Base-by-base conservation (phyloP, 2,888 invertebrate genomes). In the Pyrrhosoma nymphula region DNA sequence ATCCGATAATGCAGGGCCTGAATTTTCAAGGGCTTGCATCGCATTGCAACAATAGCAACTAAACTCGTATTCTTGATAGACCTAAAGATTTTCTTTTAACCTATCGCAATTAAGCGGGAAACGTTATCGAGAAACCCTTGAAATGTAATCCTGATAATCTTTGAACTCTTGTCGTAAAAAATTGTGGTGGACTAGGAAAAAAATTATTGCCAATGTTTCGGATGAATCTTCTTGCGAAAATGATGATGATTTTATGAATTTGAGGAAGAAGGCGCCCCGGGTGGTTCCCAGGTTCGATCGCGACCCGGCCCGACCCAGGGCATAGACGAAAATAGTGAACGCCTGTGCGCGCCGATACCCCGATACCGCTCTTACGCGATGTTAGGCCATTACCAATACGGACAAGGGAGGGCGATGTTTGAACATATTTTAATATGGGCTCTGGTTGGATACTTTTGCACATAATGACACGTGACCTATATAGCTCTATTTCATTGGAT, bases 381-480 rank as follows among this genome's bases (percentile, higher is more conserved):
- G 93, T 47, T 93, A 26, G 47, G 69, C 69, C 69, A 93, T 93
- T 69, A 93, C 93, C 93, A 69, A 93, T 75, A 47, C 69, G 69
- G n/a, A 69, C n/a, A 47, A 35, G 26, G 55, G 55, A 63, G 95
- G 91, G 91, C 56, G 91, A 30, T 91, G 63, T 95, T 95, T 88
- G 95, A 95, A 88, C 95, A 82, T 90, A 95, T 95, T 95, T 95
- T 95, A 90, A 95, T 90, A 69, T n/a, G 35, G 55, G 56, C 90
- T n/a, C 56, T 60, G 90, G 75, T 95, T 95, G 95, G 95, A 82
- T 91, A 90, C 75, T 90, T 90, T 55, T 47, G 55, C 88, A 90
- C 95, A 91, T 90, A 56, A 82, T 56, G 95, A 56, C 95, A 95
- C 95, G 95, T 95, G 95, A 95, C 95, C 90, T 90, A 75, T 90